A percentile compares a stretch with the other conserved stretches of the same genome.
phyloP scores from a whole-genome alignment of 2,113 vertebrate genomes.

The Antigone vipio region DNA sequence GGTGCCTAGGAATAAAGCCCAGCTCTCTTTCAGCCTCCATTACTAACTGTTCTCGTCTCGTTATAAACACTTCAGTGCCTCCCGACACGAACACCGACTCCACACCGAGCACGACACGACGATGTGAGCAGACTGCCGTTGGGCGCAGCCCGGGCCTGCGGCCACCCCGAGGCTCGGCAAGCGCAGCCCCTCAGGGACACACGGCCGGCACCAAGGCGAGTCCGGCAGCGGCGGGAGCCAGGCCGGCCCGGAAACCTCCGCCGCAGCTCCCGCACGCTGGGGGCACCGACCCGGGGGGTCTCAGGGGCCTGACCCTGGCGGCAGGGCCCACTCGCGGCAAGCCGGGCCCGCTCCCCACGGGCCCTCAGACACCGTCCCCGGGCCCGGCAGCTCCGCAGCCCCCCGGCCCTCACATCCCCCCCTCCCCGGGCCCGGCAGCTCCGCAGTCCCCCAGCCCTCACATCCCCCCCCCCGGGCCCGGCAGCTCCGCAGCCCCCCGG shows the following conservation, averaged over 20 bases:
- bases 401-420: not conserved
- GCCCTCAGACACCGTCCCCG: not conserved
- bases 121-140: not conserved
- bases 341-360: not conserved
- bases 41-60: not conserved
- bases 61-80: not conserved
- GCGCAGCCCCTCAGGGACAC: no score
- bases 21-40: not conserved
- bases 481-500: not conserved
- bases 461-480: no score
- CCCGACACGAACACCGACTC: not conserved
- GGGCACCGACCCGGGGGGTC: no score
- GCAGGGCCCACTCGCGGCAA: not conserved
- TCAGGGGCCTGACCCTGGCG: not conserved
- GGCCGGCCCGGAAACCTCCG: not conserved
- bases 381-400: not conserved
- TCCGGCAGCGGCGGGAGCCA: not conserved
- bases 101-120: accelerated
- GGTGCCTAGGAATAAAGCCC: not conserved
- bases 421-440: not conserved
- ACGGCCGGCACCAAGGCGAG: not conserved
- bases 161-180: no score
- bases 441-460: not conserved
- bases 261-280: not conserved
- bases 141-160: not conserved